Percentiles rank a stretch among this genome's conserved stretches.
Evolutionary conservation across 2,888 invertebrate species (phyloP).

Genomic region (Apamea crenata): DNA sequence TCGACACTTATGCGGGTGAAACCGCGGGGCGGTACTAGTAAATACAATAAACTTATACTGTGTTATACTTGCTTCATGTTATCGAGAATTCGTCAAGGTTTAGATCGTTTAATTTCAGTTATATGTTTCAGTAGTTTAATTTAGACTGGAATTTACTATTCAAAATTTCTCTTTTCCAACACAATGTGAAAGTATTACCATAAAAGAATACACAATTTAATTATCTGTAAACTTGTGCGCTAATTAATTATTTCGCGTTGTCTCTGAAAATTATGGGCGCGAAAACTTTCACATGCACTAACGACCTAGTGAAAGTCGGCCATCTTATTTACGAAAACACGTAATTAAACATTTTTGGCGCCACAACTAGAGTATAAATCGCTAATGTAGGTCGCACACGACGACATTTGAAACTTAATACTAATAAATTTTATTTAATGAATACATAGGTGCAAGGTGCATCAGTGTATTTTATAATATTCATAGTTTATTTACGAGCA

Average conservation of each 20-base stretch:
- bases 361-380: conserved; percentile 67
- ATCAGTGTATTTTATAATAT: conserved; percentile 30
- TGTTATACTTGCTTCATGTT: conserved; percentile 14
- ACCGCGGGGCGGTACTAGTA: too few relatives aligned
- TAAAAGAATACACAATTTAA: conserved; percentile 50
- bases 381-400: conserved; percentile 57
- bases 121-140: conserved; percentile 28
- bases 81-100: conserved; percentile 27
- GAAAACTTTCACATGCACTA: conserved; percentile 63
- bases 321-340: conserved; percentile 59
- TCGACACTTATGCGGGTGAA: too few relatives aligned
- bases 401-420: conserved; percentile 49
- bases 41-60: not conserved
- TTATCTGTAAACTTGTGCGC: conserved; percentile 56
- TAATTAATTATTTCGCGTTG: conserved; percentile 60
- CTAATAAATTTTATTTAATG: conserved; percentile 44
- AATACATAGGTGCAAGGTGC: conserved; percentile 29
- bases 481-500: conserved; percentile 28
- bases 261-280: conserved; percentile 67
- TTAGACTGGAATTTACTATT: conserved; percentile 10
- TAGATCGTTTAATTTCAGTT: conserved; percentile 5
- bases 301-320: conserved; percentile 65
- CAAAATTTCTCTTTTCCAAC: conserved; percentile 35
- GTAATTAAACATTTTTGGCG: conserved; percentile 68
- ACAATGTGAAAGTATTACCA: conserved; percentile 53